Evolutionary conservation across 2,113 vertebrate genomes (phyloP).

Genomic region (Microtus ochrogaster): DNA sequence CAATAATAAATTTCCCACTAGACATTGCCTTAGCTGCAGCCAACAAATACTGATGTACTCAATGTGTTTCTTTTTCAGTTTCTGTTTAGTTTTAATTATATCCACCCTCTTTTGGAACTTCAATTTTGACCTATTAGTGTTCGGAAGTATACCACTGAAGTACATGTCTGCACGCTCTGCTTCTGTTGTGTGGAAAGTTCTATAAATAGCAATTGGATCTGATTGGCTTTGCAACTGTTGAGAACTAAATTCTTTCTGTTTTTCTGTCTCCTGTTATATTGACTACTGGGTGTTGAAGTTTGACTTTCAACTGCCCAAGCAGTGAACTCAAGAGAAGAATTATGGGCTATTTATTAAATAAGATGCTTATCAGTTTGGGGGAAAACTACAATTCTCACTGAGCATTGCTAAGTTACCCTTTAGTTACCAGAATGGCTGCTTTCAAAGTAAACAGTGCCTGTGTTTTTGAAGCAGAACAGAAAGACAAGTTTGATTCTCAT

Average conservation of each 20-base stretch:
- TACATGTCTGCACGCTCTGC: neutral
- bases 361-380: slow-evolving; percentile 27
- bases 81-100: neutral
- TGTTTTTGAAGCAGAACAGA: neutral
- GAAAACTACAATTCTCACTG: neutral
- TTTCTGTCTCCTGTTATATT: neutral
- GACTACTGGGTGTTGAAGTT: neutral
- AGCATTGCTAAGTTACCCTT: neutral
- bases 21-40: neutral
- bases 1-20: neutral
- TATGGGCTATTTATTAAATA: neutral
- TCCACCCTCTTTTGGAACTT: neutral
- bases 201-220: neutral
- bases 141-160: neutral
- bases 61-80: neutral
- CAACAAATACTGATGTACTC: neutral
- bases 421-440: neutral
- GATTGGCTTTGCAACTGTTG: neutral
- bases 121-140: neutral
- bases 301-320: neutral
- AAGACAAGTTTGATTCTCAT: neutral
- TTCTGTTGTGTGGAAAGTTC: neutral
- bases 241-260: neutral
- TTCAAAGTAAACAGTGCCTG: neutral
- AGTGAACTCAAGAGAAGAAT: neutral